Evolutionary conservation across 2,888 invertebrate genomes (phyloP), one percentile per base, ranked within the genome.

Genomic region (Poecilus cupreus): DNA sequence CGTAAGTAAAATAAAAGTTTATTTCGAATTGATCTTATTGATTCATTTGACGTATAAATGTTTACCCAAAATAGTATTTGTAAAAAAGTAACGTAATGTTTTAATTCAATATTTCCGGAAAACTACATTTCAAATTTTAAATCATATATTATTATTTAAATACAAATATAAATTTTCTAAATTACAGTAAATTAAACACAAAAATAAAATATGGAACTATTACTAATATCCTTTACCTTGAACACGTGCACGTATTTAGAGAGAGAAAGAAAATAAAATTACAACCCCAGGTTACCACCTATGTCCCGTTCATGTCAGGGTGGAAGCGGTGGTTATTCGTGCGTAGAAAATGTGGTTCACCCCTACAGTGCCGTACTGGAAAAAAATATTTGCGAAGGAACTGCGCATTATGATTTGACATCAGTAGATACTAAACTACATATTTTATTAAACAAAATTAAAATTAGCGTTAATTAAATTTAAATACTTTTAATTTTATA

Each of bases 171-270:
- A 8, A 0, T 20, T 22, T 20, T 11, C 3, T 18, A 20, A 54
- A 32, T 54, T 54, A 54, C 22, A 20, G 54, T 54, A 54, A 20
- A 54, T 18, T 18, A 22, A 54, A 54, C 11, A 20, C n/a, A n/a
- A n/a, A 22, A 54, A n/a, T n/a, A 13, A 49, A 6, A 49, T 18
- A 49, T 18, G 49, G 18, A 49, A 49, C 18, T 3, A 49, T 49
- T 49, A 54, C 11, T 54, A 54, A 22, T 18, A 54, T 20, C 22
- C 54, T 24, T 26, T 8, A n/a, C 11, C 24, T 60, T 60, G 26
- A 46, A 72, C 72, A 72, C 72, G 72, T 72, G 72, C 43, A 43
- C 5, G n/a, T 72, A 72, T 72, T 68, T 46, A 72, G n/a, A 39
- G 68, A 46, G 20, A 72, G n/a, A 26, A 22, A 60, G n/a, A 46